phyloP scores from a whole-genome alignment of 2,888 invertebrate species.

The Hetaerina titia region DNA sequence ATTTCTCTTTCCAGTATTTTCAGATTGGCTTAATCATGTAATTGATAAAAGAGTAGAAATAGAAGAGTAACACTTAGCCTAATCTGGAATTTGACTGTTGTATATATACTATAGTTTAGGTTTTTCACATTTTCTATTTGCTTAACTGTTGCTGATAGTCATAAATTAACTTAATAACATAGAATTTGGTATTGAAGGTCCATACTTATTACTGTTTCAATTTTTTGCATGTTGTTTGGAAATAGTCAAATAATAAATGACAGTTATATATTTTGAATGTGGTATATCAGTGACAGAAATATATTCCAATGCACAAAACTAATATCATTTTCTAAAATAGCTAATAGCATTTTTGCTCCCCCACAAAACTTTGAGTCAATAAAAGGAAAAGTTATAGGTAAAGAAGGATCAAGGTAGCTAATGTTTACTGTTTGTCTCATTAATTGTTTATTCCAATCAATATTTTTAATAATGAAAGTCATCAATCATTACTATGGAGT shows the following conservation, averaged over 20 bases:
- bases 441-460: background rate
- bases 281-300: background rate
- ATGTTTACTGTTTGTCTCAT: background rate
- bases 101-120: background rate
- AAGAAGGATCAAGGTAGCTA: background rate
- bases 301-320: background rate
- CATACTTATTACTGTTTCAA: background rate
- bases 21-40: background rate
- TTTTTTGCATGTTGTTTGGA: background rate
- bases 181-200: background rate
- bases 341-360: background rate
- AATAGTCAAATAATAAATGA: background rate
- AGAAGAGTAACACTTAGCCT: background rate
- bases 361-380: background rate
- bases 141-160: background rate
- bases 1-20: background rate
- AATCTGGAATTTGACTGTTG: background rate
- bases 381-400: background rate
- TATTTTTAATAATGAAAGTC: background rate
- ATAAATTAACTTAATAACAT: background rate
- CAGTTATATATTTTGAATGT: background rate
- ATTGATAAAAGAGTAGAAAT: background rate
- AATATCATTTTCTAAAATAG: background rate
- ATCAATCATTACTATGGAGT: background rate
- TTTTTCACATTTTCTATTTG: conserved; percentile 68